Conservation (phyloP, 2,888 invertebrate species). For the Heliconius charithonia region DNA sequence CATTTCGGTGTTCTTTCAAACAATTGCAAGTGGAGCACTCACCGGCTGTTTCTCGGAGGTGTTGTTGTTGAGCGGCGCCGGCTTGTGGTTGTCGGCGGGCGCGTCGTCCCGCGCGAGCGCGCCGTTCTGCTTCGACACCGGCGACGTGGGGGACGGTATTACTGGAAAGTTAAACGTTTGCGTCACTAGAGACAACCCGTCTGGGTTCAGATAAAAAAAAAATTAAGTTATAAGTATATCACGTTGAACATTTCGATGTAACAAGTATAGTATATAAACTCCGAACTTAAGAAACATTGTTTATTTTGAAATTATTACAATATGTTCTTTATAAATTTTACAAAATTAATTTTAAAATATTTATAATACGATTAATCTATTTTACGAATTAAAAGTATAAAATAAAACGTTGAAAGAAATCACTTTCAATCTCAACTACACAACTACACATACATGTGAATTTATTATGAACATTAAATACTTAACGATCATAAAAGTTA, state of each 20-base stretch:
- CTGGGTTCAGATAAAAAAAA: no score
- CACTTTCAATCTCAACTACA: background rate
- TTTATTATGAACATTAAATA: background rate
- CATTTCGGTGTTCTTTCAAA: background rate
- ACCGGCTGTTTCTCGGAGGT: conserved; percentile 68
- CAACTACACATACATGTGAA: background rate
- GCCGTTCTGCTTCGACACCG: conserved; percentile 65
- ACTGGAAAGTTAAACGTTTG: conserved; percentile 49
- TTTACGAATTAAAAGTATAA: background rate
- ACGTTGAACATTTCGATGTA: no score
- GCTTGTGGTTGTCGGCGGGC: conserved; percentile 49
- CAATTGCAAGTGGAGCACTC: conserved; percentile 33
- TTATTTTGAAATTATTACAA: no score
- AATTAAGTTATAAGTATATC: no score
- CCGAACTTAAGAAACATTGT: no score
- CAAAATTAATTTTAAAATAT: no score
- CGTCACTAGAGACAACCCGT: background rate
- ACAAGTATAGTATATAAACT: no score
- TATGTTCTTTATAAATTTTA: no score
- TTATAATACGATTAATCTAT: no score
- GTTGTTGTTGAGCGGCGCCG: conserved; percentile 63
- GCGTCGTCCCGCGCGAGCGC: conserved; percentile 55
- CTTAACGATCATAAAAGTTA: background rate
- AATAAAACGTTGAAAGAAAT: background rate
- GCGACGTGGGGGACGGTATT: conserved; percentile 53